These are phyloP conservation scores for Macrobrachium nipponense DNA, from an alignment of 1,140 invertebrate species.

Conservation along the genomic window DNA sequence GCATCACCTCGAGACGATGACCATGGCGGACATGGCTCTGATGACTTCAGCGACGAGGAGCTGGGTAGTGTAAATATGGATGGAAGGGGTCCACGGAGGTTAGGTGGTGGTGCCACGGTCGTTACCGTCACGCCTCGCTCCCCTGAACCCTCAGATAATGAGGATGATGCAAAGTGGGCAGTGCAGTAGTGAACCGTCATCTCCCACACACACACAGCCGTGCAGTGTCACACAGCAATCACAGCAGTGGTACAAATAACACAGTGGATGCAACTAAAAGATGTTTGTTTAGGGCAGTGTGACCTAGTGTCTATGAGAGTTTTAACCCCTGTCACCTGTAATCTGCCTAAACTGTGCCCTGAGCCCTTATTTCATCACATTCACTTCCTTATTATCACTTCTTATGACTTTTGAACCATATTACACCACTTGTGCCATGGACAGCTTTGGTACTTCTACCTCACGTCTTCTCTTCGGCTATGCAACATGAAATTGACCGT, in stretches of 20 bases:
- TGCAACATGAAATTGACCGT: too few species aligned
- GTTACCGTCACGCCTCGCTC: conserved; percentile 57
- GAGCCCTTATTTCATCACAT: neutral
- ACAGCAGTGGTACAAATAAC: conserved; percentile 61
- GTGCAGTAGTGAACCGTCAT: conserved; percentile 52
- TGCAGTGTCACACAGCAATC: conserved; percentile 61
- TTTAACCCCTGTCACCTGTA: conserved; percentile 46
- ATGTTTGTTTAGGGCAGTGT: conserved; percentile 36
- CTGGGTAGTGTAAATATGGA: conserved; percentile 33
- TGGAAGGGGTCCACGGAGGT: conserved; percentile 16
- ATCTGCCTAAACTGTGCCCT: conserved; percentile 29
- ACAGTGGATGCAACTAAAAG: conserved; percentile 55
- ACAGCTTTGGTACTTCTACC: neutral
- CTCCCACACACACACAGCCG: conserved; percentile 30
- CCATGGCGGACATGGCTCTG: conserved; percentile 33
- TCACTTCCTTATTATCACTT: neutral
- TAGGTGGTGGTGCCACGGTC: conserved; percentile 54
- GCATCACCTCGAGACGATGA: conserved; percentile 41
- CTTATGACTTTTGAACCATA: neutral
- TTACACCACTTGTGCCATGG: neutral
- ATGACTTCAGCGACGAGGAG: conserved; percentile 54
- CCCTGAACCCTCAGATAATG: conserved; percentile 55
- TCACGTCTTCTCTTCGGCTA: neutral
- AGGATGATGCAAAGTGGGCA: conserved; percentile 62
- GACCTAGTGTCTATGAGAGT: conserved; percentile 39